Conservation (phyloP, 64 coral and sea anemone species). For the Pachyseris speciosa region DNA sequence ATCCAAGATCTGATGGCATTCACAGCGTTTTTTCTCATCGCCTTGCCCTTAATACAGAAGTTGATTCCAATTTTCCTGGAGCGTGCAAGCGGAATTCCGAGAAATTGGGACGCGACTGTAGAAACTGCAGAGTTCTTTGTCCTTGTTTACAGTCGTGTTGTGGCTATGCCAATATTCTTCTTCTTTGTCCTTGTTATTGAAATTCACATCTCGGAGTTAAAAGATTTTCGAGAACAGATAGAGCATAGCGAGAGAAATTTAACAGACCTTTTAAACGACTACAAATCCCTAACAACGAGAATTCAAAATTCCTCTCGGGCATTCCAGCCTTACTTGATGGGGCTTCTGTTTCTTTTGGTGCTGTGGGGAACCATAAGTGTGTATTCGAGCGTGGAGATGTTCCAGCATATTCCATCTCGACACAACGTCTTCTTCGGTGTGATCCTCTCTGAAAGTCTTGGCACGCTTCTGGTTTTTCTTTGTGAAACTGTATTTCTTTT, state of each 20-base stretch:
- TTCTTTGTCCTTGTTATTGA: constrained; percentile 63
- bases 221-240: constrained; percentile 43
- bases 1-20: constrained; percentile 62
- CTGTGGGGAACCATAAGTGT: constrained; percentile 75
- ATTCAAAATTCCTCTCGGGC: constrained; percentile 48
- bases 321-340: constrained; percentile 63
- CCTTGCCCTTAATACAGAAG: constrained; percentile 65
- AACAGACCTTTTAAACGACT: constrained; percentile 42
- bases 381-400: constrained; percentile 72
- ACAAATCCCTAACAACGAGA: constrained; percentile 46
- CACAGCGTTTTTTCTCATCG: constrained; percentile 56
- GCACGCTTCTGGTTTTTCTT: constrained; percentile 56
- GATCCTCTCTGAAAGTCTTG: constrained; percentile 53
- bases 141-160: constrained; percentile 70
- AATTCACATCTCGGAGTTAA: constrained; percentile 61
- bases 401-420: constrained; percentile 21
- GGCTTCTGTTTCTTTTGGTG: constrained; percentile 55
- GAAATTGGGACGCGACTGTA: constrained; percentile 63
- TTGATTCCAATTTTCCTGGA: constrained; percentile 74
- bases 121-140: constrained; percentile 80
- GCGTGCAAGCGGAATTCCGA: constrained; percentile 39
- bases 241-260: background rate
- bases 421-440: background rate
- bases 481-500: constrained; percentile 57
- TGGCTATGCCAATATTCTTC: constrained; percentile 76